phyloP scores from a whole-genome alignment of 2,888 invertebrate genomes.

The Abrostola triplasia region DNA sequence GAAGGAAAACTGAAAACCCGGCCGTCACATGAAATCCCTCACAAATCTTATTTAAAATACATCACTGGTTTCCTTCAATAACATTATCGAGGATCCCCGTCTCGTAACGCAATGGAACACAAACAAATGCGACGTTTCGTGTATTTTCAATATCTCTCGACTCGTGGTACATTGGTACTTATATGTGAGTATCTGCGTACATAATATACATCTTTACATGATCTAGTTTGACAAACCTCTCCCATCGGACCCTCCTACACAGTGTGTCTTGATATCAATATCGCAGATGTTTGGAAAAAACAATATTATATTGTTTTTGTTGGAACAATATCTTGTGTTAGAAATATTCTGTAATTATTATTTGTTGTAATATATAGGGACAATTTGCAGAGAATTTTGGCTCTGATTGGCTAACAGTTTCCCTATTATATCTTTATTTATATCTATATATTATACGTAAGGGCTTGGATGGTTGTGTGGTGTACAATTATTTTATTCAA shows the following conservation, averaged over 20 bases:
- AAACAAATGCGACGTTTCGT: constrained; percentile 18
- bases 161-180: constrained; percentile 18
- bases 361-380: constrained; percentile 1
- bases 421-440: too few relatives aligned
- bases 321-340: constrained; percentile 14
- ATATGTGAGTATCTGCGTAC: constrained; percentile 24
- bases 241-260: constrained; percentile 8
- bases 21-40: constrained; percentile 16
- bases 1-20: constrained; percentile 10
- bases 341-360: constrained; percentile 14
- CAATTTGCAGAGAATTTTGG: constrained; percentile 7
- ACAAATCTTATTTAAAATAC: constrained; percentile 36
- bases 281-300: constrained; percentile 13
- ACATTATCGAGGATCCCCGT: constrained; percentile 11
- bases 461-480: not conserved
- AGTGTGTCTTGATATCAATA: constrained; percentile 15
- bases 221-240: constrained; percentile 34
- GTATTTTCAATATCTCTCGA: constrained; percentile 20
- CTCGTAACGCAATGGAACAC: constrained; percentile 19
- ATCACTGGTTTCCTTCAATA: constrained; percentile 27
- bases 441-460: too few relatives aligned
- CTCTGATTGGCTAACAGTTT: constrained; percentile 27
- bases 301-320: constrained; percentile 12
- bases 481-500: not conserved
- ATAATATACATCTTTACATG: constrained; percentile 19